Conservation (phyloP, 2,888 invertebrate species). For the Spodoptera picta region DNA sequence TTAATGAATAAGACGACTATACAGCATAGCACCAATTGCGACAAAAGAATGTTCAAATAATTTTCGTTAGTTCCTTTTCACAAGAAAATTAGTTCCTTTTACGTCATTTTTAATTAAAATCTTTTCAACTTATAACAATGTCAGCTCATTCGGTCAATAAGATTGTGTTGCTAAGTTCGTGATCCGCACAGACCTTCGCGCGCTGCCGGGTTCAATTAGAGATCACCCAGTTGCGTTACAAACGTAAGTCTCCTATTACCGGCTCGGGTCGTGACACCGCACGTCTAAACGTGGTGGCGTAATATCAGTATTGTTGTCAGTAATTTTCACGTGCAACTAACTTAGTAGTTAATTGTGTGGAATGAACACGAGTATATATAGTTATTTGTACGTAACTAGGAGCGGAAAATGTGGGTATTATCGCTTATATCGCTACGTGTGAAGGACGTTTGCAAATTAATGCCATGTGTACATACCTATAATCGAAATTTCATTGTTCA, state of each 20-base stretch:
- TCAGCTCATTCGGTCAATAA: constrained; percentile 59
- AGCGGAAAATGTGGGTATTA: constrained; percentile 74
- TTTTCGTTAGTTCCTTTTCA: not conserved
- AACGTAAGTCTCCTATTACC: constrained; percentile 72
- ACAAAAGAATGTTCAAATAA: not conserved
- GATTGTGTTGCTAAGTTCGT: constrained; percentile 58
- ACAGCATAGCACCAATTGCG: too few relatives aligned
- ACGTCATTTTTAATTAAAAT: constrained; percentile 29
- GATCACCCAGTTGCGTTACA: constrained; percentile 76
- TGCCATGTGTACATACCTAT: constrained; percentile 42
- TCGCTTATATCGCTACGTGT: constrained; percentile 67
- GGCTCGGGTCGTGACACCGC: constrained; percentile 77
- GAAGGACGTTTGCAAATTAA: constrained; percentile 68
- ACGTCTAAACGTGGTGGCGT: constrained; percentile 75
- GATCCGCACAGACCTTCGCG: constrained; percentile 71
- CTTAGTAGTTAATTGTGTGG: constrained; percentile 71
- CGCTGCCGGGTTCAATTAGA: constrained; percentile 78
- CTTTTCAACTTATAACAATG: constrained; percentile 40
- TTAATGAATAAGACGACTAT: too few relatives aligned
- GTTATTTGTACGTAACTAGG: constrained; percentile 59
- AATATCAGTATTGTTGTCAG: constrained; percentile 74
- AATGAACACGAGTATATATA: constrained; percentile 64
- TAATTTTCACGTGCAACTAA: constrained; percentile 75
- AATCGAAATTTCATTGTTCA: constrained; percentile 56
- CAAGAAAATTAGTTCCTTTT: constrained; percentile 17